Conservation (phyloP, 2,113 vertebrate genomes). For the Hystrix brachyura region DNA sequence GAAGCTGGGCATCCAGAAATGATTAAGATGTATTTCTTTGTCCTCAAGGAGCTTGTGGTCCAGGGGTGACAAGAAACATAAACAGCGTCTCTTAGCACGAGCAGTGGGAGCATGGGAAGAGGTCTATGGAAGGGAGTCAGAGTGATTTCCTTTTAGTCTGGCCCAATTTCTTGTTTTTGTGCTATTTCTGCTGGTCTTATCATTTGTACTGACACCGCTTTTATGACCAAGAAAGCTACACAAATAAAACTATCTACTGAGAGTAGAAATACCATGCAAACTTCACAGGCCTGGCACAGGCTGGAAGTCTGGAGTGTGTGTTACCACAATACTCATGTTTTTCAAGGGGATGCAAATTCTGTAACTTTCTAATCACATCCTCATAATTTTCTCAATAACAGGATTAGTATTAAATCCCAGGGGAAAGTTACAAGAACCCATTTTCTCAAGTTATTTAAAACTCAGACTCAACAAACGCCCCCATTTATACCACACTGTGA, state of each 20-base stretch:
- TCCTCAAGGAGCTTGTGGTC: background rate
- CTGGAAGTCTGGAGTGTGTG: background rate
- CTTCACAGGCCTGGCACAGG: background rate
- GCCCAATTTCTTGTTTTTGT: background rate
- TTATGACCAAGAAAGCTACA: background rate
- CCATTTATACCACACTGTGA: constrained; percentile 39
- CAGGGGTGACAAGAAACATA: background rate
- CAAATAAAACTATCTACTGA: background rate
- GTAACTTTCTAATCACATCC: constrained; percentile 75
- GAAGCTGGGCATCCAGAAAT: background rate
- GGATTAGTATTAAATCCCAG: constrained; percentile 74
- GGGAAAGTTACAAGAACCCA: constrained; percentile 68
- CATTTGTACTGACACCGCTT: background rate
- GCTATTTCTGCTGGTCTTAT: background rate
- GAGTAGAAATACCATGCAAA: background rate
- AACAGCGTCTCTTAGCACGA: background rate
- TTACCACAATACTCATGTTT: constrained; percentile 1
- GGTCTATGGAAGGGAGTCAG: background rate
- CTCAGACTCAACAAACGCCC: constrained; percentile 60
- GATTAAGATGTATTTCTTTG: background rate
- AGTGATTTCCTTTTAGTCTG: background rate
- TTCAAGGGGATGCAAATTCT: constrained; percentile 18
- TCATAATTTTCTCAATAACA: constrained; percentile 77
- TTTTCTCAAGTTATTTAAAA: constrained; percentile 83
- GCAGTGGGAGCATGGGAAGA: background rate